These are phyloP conservation scores for Ceryle rudis DNA, from an alignment of 2,797 vertebrate species.

Conservation along the genomic window DNA sequence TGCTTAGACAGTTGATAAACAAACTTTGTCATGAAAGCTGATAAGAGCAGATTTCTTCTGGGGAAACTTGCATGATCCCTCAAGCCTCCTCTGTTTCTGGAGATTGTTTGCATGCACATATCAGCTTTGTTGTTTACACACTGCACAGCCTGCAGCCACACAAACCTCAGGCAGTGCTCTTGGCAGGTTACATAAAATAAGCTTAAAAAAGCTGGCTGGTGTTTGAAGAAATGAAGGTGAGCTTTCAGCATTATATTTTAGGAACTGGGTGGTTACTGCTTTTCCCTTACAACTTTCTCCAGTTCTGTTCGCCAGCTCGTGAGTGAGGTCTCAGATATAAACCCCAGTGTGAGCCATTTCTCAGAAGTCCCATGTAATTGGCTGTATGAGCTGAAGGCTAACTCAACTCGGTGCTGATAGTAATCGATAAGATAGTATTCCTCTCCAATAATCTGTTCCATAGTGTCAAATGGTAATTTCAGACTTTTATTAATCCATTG, in stretches of 20 bases:
- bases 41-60: background rate
- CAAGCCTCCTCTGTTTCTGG: background rate
- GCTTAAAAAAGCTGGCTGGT: background rate
- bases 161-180: background rate
- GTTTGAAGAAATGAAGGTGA: background rate
- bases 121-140: background rate
- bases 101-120: background rate
- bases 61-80: background rate
- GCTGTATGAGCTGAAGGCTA: background rate
- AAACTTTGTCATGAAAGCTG: conserved; percentile 4
- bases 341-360: accelerated
- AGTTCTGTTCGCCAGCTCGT: background rate
- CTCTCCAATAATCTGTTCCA: background rate
- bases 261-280: background rate
- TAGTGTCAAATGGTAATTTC: background rate
- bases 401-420: background rate
- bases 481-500: background rate
- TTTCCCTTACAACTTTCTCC: background rate
- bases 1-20: background rate
- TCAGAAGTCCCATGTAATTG: background rate
- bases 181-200: background rate
- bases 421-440: background rate
- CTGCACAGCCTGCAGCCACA: background rate
- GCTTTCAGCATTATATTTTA: background rate
- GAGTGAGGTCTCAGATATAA: background rate